A percentile compares a stretch with the other conserved stretches of the same genome.
Evolutionary conservation across 2,888 invertebrate genomes (phyloP).

Genomic region (Ichneumoninae sp.): DNA sequence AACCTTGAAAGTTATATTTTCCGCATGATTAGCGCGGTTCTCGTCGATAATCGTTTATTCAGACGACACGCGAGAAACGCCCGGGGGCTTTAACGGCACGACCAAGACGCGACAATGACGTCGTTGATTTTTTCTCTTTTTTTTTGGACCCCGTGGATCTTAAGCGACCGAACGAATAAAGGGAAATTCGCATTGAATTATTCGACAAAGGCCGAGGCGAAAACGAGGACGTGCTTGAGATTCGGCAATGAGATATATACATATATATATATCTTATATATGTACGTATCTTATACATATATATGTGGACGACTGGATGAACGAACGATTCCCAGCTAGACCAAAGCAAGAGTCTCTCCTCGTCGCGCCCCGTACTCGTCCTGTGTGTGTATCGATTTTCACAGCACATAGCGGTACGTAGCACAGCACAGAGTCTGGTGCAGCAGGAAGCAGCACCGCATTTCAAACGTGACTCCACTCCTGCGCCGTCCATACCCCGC

Average conservation of each 20-base stretch:
- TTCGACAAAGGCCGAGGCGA: slow-evolving; percentile 9
- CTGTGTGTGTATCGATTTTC: slow-evolving; percentile 64
- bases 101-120: slow-evolving; percentile 20
- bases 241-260: neutral
- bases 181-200: slow-evolving; percentile 47
- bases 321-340: slow-evolving; percentile 25
- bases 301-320: slow-evolving; percentile 8
- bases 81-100: neutral
- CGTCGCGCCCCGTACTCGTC: slow-evolving; percentile 44
- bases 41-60: slow-evolving; percentile 72
- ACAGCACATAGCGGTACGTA: slow-evolving; percentile 31
- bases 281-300: neutral
- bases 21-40: slow-evolving; percentile 67
- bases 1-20: slow-evolving; percentile 72
- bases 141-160: too few species aligned
- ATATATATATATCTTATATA: neutral
- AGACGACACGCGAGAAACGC: slow-evolving; percentile 47
- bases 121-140: neutral
- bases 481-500: slow-evolving; percentile 20
- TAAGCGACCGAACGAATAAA: slow-evolving; percentile 19
- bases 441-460: slow-evolving; percentile 52
- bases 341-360: slow-evolving; percentile 15
- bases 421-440: slow-evolving; percentile 41
- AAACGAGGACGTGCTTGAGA: slow-evolving; percentile 14
- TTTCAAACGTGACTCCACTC: slow-evolving; percentile 55